Conservation (phyloP, 2,797 vertebrate genomes). For the Sebastes minor region DNA sequence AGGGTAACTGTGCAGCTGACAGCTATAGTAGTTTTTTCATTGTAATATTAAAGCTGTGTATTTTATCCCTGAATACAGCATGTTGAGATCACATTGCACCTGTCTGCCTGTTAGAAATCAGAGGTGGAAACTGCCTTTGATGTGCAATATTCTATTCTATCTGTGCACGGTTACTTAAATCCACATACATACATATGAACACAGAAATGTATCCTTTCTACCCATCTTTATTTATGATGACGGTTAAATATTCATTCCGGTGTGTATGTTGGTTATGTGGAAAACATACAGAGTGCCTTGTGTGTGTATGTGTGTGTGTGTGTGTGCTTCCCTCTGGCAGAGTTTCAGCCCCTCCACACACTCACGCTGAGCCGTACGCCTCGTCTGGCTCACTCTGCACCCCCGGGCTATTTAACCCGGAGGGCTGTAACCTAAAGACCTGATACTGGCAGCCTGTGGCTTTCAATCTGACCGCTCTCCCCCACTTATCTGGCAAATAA, state of each 20-base stretch:
- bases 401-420: slow-evolving; percentile 64
- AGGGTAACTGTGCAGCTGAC: neutral
- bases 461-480: slow-evolving; percentile 70
- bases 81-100: neutral
- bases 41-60: neutral
- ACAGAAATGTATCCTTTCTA: neutral
- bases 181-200: neutral
- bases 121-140: slow-evolving; percentile 28
- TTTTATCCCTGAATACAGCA: neutral
- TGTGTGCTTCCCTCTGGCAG: slow-evolving; percentile 19
- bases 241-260: slow-evolving; percentile 5
- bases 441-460: slow-evolving; percentile 73
- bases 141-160: neutral
- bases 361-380: slow-evolving; percentile 7
- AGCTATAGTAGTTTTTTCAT: neutral
- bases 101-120: slow-evolving; percentile 6
- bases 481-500: slow-evolving; percentile 79
- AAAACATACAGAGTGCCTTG: slow-evolving; percentile 11
- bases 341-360: slow-evolving; percentile 10
- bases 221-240: slow-evolving; percentile 3
- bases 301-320: slow-evolving; percentile 13
- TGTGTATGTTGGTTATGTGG: slow-evolving; percentile 9
- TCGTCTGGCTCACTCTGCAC: slow-evolving; percentile 31
- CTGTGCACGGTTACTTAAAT: neutral
- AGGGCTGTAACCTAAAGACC: slow-evolving; percentile 74